Conservation (phyloP, 2,113 vertebrate genomes). For the Daboia siamensis region DNA sequence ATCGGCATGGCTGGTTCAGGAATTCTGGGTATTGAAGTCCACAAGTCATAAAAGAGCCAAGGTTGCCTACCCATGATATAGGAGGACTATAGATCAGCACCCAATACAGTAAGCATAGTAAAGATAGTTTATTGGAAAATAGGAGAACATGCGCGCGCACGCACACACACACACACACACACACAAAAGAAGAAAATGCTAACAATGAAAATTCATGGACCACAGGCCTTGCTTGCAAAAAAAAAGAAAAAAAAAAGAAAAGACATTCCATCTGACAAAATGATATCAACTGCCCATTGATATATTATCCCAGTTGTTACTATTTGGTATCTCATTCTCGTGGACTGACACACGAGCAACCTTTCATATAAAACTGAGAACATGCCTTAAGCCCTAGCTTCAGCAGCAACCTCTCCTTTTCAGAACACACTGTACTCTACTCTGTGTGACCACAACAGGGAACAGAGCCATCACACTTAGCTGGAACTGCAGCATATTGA, state of each 20-base stretch:
- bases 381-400: constrained; percentile 56
- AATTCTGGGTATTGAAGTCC: too few species aligned
- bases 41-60: too few species aligned
- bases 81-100: not conserved
- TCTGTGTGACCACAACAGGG: constrained; percentile 52
- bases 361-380: constrained; percentile 10
- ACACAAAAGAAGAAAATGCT: not conserved
- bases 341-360: constrained; percentile 2
- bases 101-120: not conserved
- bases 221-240: constrained; percentile 11
- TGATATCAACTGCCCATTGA: not conserved
- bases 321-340: not conserved
- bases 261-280: not conserved
- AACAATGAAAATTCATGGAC: not conserved
- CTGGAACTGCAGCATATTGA: constrained; percentile 58
- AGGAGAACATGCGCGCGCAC: not conserved
- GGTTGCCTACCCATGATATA: not conserved
- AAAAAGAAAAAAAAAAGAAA: not conserved
- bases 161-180: not conserved
- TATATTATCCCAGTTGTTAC: not conserved
- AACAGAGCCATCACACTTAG: constrained; percentile 52
- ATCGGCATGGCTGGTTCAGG: too few species aligned
- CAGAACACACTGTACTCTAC: constrained; percentile 64
- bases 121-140: not conserved
- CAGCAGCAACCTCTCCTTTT: constrained; percentile 58